phyloP scores from a whole-genome alignment of 2,797 vertebrate species.

The Melanotaenia trifasciata region DNA sequence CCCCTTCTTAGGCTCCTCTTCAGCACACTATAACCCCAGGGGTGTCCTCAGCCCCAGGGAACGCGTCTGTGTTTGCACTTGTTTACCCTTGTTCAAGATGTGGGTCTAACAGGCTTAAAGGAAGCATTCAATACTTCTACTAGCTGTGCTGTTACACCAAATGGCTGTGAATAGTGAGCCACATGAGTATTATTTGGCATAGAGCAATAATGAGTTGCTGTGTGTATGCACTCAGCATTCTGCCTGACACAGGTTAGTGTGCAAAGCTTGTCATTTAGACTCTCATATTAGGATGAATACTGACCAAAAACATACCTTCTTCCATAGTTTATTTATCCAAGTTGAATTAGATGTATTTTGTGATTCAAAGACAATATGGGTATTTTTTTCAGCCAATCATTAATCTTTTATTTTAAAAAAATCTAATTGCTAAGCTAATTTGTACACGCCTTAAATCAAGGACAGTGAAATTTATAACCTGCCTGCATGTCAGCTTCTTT shows the following conservation, averaged over 20 bases:
- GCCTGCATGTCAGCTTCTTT: slow-evolving; percentile 27
- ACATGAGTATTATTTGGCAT: slow-evolving; percentile 1
- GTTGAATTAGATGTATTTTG: not conserved
- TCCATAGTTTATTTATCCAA: not conserved
- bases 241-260: not conserved
- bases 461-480: slow-evolving; percentile 29
- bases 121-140: slow-evolving; percentile 18
- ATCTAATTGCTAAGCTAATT: slow-evolving; percentile 35
- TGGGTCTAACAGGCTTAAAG: slow-evolving; percentile 43
- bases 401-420: slow-evolving; percentile 43
- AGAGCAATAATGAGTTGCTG: not conserved
- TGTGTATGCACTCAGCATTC: not conserved
- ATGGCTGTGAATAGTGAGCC: not conserved
- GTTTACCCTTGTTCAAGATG: slow-evolving; percentile 33
- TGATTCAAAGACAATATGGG: slow-evolving; percentile 4
- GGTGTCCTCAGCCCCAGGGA: slow-evolving; percentile 50
- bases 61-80: slow-evolving; percentile 53
- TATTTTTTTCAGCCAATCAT: slow-evolving; percentile 9
- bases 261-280: slow-evolving; percentile 1
- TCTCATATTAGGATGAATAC: slow-evolving; percentile 5
- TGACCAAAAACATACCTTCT: not conserved
- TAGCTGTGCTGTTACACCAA: not conserved
- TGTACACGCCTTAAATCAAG: slow-evolving; percentile 33
- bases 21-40: slow-evolving; percentile 49
- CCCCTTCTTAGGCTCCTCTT: slow-evolving; percentile 43